phyloP scores from a whole-genome alignment of 1,140 invertebrate genomes.

The Musca domestica region DNA sequence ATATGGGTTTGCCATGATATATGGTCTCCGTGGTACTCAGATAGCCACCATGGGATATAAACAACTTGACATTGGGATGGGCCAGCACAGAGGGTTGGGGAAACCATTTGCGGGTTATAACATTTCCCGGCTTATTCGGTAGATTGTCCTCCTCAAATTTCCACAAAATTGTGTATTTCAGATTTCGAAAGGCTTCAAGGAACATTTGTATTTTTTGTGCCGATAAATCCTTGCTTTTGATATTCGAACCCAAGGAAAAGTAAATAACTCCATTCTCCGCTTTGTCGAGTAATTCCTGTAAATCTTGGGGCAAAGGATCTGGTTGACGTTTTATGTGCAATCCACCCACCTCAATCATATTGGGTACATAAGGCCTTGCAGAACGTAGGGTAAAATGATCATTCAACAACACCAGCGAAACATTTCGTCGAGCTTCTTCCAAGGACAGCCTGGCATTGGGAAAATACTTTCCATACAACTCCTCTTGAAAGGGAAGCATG shows the following conservation, averaged over 20 bases:
- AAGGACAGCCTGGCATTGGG: conserved; percentile 28
- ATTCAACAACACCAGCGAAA: conserved; percentile 59
- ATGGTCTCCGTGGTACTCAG: conserved; percentile 71
- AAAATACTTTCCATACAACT: conserved; percentile 51
- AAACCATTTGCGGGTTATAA: conserved; percentile 65
- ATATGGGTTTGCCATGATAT: conserved; percentile 67
- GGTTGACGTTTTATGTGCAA: conserved; percentile 57
- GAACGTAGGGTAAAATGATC: conserved; percentile 59
- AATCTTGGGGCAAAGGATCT: conserved; percentile 47
- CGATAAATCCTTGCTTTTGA: conserved; percentile 59
- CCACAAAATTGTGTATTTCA: conserved; percentile 60
- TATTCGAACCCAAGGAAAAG: conserved; percentile 68
- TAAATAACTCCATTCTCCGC: conserved; percentile 64
- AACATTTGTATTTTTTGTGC: conserved; percentile 54
- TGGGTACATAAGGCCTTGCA: conserved; percentile 58
- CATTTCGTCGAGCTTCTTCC: conserved; percentile 49
- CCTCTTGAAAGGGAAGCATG: conserved; percentile 42
- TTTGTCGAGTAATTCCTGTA: conserved; percentile 58
- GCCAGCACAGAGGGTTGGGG: conserved; percentile 70
- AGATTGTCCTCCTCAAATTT: conserved; percentile 60
- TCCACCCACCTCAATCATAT: conserved; percentile 55
- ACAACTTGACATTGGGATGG: conserved; percentile 67
- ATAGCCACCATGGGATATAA: conserved; percentile 72
- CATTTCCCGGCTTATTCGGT: conserved; percentile 60
- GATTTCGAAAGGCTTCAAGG: conserved; percentile 55